Evolutionary conservation across 2,888 invertebrate genomes (phyloP).

Genomic region (Nematopogon swammerdamellus): DNA sequence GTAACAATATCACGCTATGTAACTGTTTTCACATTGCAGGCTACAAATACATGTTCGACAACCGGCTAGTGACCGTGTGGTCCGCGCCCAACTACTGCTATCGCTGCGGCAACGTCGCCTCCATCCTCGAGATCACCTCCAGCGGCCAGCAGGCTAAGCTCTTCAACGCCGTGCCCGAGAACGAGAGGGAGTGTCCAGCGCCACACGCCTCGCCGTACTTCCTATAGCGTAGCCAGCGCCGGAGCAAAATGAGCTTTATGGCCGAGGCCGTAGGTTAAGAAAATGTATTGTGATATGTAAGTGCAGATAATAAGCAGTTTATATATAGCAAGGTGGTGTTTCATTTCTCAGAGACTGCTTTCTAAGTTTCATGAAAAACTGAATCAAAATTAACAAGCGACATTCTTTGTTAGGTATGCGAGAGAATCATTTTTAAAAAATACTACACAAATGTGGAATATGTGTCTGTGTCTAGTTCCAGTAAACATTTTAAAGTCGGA

Average conservation of each 20-base stretch:
- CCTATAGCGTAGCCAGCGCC: conserved; percentile 58
- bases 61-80: conserved; percentile 97
- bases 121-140: conserved; percentile 87
- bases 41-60: conserved; percentile 97
- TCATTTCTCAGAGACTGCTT: too few relatives aligned
- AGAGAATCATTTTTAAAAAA: too few relatives aligned
- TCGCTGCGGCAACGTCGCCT: conserved; percentile 97
- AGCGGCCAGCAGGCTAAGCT: conserved; percentile 78
- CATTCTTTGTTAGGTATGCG: too few relatives aligned
- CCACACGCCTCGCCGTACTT: conserved; percentile 96
- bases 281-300: conserved; percentile 2
- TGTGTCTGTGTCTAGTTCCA: too few relatives aligned
- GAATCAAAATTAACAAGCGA: too few relatives aligned
- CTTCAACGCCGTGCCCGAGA: conserved; percentile 95
- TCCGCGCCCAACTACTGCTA: conserved; percentile 99
- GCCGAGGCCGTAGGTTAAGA: conserved; percentile 14
- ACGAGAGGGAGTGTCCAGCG: conserved; percentile 89
- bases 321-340: conserved; percentile 40
- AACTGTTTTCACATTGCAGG: conserved; percentile 52
- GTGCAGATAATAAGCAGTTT: conserved; percentile 10
- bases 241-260: conserved; percentile 19
- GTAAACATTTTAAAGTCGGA: too few relatives aligned
- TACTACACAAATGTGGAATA: too few relatives aligned
- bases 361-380: too few relatives aligned
- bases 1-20: too few relatives aligned